A percentile compares a stretch with the other conserved stretches of the same genome.
Conservation (phyloP, 1,140 invertebrate species). For the Dreissena rostriformis region DNA sequence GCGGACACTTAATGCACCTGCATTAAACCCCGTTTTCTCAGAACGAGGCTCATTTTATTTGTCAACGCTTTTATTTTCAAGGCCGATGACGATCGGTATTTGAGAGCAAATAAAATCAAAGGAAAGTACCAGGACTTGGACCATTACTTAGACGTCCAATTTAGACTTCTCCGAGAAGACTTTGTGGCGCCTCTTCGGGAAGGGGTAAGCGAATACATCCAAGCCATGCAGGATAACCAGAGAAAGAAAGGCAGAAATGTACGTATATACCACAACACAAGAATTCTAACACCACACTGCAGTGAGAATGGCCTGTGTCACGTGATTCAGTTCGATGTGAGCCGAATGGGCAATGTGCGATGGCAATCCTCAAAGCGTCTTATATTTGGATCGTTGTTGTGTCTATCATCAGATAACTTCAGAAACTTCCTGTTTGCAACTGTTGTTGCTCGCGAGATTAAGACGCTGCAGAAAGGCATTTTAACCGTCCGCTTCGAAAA, state of each 20-base stretch:
- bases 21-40: too few species aligned
- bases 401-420: constrained; percentile 87
- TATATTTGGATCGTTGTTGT: constrained; percentile 87
- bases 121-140: constrained; percentile 85
- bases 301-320: constrained; percentile 61
- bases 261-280: constrained; percentile 70
- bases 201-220: constrained; percentile 71
- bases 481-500: constrained; percentile 77
- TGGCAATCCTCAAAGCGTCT: constrained; percentile 84
- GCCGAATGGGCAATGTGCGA: constrained; percentile 65
- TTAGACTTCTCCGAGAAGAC: constrained; percentile 88
- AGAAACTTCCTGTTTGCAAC: constrained; percentile 86
- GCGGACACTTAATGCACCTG: too few species aligned
- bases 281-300: constrained; percentile 57
- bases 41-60: too few species aligned
- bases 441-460: constrained; percentile 84
- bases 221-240: constrained; percentile 22
- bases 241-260: constrained; percentile 56
- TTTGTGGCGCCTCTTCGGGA: constrained; percentile 79
- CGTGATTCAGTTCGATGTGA: constrained; percentile 72
- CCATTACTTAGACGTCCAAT: constrained; percentile 90
- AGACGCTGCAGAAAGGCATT: constrained; percentile 59
- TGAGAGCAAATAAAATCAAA: constrained; percentile 84
- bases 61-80: neutral
- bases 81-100: constrained; percentile 73